Base-by-base conservation (phyloP, 2,797 vertebrate genomes). In the Rhinella marina region DNA sequence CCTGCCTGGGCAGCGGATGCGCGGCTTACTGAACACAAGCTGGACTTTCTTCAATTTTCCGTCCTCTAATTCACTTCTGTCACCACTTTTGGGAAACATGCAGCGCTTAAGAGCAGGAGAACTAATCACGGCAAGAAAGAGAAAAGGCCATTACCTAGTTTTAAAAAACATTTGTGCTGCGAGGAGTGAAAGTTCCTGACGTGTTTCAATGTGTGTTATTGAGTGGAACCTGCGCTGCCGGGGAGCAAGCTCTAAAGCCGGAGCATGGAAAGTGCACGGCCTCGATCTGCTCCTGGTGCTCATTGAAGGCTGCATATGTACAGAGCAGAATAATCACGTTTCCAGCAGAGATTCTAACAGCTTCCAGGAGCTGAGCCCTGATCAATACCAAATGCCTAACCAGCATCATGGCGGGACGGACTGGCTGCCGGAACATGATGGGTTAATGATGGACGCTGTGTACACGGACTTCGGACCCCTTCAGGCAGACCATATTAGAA, bases 161-260 rank as follows among this genome's bases (percentile, higher is more conserved):
- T 41, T 59, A 72, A 75, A 21, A 41, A 81, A 81, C 29, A 64
- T 62, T 50, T 64, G 79, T 81, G 57, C 57, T 62, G 57, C 19
- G 32, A 64, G 12, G 77, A 59, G 13, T 7, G 76, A 78, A 57
- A 62, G 79, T 48, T 61, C 1, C 78, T 61, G 78, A 62, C 25
- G 19, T 3, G 78, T 56, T 78, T 78, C 56, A 62, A 81, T 62
- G 59, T 81, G 59, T 41, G 79, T 73, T 70, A 73, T 84, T 84
- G 82, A 72, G 66, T 32, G 52, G 66, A 73, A 84, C 25, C 19
- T 41, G 77, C 54, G 14, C 77, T n/a, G 56, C 16, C 7, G 29
- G 59, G 59, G 79, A 81, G 57, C 79, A 4, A 50, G n/a, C 59
- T 48, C 32, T 62, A 29, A 59, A 79, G 54, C 77, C 10, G 27